Percentiles rank a stretch among this genome's conserved stretches.
phyloP scores from a whole-genome alignment of 2,888 invertebrate species.

The Caenorhabditis panamensis region DNA sequence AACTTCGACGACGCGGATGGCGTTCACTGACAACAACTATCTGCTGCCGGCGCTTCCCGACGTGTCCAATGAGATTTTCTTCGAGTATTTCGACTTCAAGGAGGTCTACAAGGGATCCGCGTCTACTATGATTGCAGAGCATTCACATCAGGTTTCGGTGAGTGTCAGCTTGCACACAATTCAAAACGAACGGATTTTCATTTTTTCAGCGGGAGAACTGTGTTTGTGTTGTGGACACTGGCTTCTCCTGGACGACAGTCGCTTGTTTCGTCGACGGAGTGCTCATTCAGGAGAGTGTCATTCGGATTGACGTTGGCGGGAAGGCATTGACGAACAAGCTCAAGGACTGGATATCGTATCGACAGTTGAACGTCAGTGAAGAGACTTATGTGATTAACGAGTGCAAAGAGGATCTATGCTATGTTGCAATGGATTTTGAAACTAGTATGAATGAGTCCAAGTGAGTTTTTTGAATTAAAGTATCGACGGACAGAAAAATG shows the following conservation, averaged over 20 bases:
- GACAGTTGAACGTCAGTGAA: conserved; percentile 89
- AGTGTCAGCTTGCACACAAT: too few relatives aligned
- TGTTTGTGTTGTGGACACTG: conserved; percentile 92
- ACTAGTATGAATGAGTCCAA: conserved; percentile 86
- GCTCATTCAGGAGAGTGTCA: conserved; percentile 72
- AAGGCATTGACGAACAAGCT: conserved; percentile 97
- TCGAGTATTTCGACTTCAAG: conserved; percentile 95
- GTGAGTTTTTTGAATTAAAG: conserved; percentile 32
- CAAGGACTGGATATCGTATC: conserved; percentile 96
- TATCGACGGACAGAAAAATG: not conserved
- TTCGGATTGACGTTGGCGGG: conserved; percentile 94
- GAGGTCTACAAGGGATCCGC: conserved; percentile 85
- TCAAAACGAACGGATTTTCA: too few relatives aligned
- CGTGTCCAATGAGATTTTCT: conserved; percentile 94
- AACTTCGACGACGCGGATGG: conserved; percentile 86
- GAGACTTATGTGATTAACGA: conserved; percentile 85
- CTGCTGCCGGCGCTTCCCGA: conserved; percentile 95
- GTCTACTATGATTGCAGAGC: conserved; percentile 88
- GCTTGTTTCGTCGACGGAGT: conserved; percentile 90
- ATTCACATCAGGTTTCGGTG: conserved; percentile 9
- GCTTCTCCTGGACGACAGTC: conserved; percentile 95
- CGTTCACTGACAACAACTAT: conserved; percentile 94
- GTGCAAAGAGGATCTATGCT: conserved; percentile 97
- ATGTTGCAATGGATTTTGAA: conserved; percentile 90
- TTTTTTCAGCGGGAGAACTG: conserved; percentile 84